A percentile compares a stretch with the other conserved stretches of the same genome.
Conservation (phyloP, 1,140 invertebrate species). For the Danaus plexippus region DNA sequence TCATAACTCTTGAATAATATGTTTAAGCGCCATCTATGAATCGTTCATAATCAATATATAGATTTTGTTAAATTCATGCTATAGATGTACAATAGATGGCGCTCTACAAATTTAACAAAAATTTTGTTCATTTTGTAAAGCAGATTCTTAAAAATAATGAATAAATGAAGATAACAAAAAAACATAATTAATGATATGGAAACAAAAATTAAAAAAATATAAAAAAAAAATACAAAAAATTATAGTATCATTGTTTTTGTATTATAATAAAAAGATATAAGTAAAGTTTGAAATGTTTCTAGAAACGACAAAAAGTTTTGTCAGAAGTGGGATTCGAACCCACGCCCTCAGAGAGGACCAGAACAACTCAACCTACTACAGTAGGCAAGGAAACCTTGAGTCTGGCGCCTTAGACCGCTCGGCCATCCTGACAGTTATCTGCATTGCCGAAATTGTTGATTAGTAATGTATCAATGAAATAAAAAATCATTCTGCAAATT, state of each 20-base stretch:
- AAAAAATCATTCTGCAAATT: no score
- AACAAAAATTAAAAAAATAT: no score
- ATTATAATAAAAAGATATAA: no score
- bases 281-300: no score
- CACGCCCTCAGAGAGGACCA: slow-evolving; percentile 89
- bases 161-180: slow-evolving; percentile 1
- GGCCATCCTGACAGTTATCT: slow-evolving; percentile 73
- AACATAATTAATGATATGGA: no score
- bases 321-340: slow-evolving; percentile 91
- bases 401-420: slow-evolving; percentile 82
- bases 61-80: no score
- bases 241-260: no score
- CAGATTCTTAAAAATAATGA: slow-evolving; percentile 1
- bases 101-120: slow-evolving; percentile 5
- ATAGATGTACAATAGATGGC: no score
- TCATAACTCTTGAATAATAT: no score
- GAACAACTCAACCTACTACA: slow-evolving; percentile 72
- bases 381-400: slow-evolving; percentile 72
- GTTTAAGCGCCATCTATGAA: no score
- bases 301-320: slow-evolving; percentile 72
- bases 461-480: no score
- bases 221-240: slow-evolving; percentile 13
- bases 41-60: no score
- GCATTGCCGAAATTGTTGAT: slow-evolving; percentile 18
- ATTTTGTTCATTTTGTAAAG: not conserved